A percentile compares a stretch with the other conserved stretches of the same genome.
Conservation (phyloP, 2,797 vertebrate genomes). For the Enoplosus armatus region DNA sequence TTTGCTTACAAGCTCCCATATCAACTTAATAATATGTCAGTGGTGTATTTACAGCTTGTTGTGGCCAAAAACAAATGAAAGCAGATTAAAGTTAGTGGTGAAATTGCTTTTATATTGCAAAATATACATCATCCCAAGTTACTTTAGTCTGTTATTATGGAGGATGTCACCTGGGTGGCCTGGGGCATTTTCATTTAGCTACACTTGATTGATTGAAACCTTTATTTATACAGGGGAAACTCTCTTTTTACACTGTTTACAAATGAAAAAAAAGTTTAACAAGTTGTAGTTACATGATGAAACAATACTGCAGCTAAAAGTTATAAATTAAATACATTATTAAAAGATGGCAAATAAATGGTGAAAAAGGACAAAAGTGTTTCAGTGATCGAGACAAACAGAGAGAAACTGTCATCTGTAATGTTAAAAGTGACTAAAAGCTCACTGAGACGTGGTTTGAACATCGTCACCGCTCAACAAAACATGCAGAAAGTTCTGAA, state of each 20-base stretch:
- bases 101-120: neutral
- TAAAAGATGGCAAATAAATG: neutral
- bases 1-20: neutral
- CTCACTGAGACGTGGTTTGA: neutral
- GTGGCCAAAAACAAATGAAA: neutral
- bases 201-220: neutral
- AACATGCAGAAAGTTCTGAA: neutral
- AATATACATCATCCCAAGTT: neutral
- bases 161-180: neutral
- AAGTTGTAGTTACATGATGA: neutral
- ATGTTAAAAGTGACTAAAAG: neutral
- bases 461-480: neutral
- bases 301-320: neutral
- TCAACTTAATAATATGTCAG: slow-evolving; percentile 6
- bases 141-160: neutral
- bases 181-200: neutral
- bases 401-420: neutral
- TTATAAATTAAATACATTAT: neutral
- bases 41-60: neutral
- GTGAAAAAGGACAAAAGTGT: neutral
- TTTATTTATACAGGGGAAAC: neutral
- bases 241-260: neutral
- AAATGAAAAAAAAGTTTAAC: neutral
- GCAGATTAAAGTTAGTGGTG: neutral
- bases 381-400: neutral